These are phyloP conservation scores for Gibbula magus DNA, from an alignment of 2,888 invertebrate species.

Conservation along the genomic window DNA sequence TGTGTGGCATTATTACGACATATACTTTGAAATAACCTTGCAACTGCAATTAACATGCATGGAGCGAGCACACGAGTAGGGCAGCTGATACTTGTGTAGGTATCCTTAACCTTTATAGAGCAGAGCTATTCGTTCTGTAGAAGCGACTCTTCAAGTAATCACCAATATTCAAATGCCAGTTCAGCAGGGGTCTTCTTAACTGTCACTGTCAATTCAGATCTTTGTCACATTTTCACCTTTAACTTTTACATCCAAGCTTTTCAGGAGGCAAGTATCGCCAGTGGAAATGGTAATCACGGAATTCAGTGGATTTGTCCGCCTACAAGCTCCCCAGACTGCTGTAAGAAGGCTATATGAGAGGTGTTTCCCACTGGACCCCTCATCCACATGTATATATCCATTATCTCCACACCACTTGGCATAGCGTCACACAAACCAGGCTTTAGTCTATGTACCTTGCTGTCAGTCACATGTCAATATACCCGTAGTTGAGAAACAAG, in stretches of 20 bases:
- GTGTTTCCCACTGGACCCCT: background rate
- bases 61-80: too few species aligned
- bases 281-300: too few species aligned
- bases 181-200: background rate
- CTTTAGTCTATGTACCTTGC: background rate
- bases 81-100: too few species aligned
- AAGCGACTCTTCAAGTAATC: background rate
- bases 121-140: background rate
- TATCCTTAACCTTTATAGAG: background rate
- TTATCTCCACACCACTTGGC: background rate
- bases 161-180: background rate
- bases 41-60: too few species aligned
- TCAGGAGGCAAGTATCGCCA: background rate
- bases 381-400: background rate
- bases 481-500: background rate
- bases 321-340: too few species aligned
- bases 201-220: background rate
- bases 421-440: background rate
- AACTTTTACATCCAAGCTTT: background rate
- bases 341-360: background rate
- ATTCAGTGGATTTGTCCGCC: too few species aligned
- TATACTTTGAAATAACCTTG: too few species aligned
- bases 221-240: slow-evolving; percentile 6
- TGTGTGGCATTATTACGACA: too few species aligned
- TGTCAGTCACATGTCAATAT: background rate